phyloP scores from a whole-genome alignment of 2,797 vertebrate genomes.

The Cynodonichthys magdalenae region DNA sequence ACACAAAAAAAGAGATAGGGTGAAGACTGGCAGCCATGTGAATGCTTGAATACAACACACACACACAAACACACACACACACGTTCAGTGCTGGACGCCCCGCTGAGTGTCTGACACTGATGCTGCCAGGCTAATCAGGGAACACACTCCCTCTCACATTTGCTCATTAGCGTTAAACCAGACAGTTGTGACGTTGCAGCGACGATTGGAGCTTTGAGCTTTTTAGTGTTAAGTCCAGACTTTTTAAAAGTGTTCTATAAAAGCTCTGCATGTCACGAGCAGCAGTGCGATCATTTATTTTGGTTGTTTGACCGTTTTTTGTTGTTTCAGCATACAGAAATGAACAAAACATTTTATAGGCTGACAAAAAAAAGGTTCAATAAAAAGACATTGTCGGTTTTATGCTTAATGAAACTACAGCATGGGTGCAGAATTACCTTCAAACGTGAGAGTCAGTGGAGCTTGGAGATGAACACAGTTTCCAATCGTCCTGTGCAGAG shows the following conservation, averaged over 20 bases:
- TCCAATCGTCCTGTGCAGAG: slow-evolving; percentile 1
- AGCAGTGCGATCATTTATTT: neutral
- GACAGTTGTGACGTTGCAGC: slow-evolving; percentile 59
- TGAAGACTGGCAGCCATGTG: slow-evolving; percentile 58
- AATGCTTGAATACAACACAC: slow-evolving; percentile 57
- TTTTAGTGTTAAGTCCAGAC: slow-evolving; percentile 13
- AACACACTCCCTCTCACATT: slow-evolving; percentile 58
- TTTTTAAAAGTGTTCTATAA: slow-evolving; percentile 22
- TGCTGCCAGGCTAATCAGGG: slow-evolving; percentile 87
- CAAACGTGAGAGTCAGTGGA: neutral
- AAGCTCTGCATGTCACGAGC: neutral
- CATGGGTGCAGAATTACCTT: neutral
- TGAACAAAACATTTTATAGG: no score
- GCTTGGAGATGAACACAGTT: neutral
- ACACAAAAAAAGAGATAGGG: slow-evolving; percentile 20
- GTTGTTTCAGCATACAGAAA: slow-evolving; percentile 10
- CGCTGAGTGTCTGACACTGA: slow-evolving; percentile 84
- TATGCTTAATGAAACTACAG: neutral
- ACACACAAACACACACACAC: slow-evolving; percentile 31
- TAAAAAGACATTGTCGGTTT: no score
- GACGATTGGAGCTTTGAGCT: slow-evolving; percentile 36
- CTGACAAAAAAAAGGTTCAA: no score
- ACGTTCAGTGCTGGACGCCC: slow-evolving; percentile 55
- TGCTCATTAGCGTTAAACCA: slow-evolving; percentile 70
- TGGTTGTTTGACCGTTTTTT: neutral